Conservation (phyloP, 2,888 invertebrate genomes). For the Rhamnusium bicolor region DNA sequence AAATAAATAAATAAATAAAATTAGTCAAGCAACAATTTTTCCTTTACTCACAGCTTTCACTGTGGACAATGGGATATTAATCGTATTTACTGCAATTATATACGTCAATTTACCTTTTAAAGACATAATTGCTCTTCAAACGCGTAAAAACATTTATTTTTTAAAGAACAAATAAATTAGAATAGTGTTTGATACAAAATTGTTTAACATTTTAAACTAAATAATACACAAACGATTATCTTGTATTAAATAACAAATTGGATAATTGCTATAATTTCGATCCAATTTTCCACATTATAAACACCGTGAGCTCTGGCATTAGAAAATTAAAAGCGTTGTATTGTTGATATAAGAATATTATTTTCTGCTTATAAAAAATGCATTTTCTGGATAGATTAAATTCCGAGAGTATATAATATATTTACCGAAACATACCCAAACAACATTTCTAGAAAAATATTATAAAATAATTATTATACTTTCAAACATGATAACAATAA, state of each 20-base stretch:
- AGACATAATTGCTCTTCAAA: not conserved
- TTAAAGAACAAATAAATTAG: not conserved
- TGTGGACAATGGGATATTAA: not conserved
- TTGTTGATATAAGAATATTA: no score
- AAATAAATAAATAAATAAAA: no score
- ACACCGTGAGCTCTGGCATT: not conserved
- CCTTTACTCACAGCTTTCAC: not conserved
- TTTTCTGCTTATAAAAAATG: no score
- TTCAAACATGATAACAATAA: no score
- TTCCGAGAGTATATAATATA: no score
- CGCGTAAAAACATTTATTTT: not conserved
- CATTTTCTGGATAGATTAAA: no score
- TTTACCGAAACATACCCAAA: no score
- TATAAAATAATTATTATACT: no score
- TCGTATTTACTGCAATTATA: not conserved
- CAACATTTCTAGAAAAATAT: no score
- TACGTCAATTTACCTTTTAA: not conserved
- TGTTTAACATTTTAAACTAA: not conserved
- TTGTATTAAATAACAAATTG: conserved; percentile 5
- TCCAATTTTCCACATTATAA: not conserved
- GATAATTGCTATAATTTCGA: conserved; percentile 13
- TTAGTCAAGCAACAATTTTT: not conserved
- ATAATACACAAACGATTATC: not conserved
- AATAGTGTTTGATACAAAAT: not conserved
- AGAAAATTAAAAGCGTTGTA: not conserved